phyloP scores from a whole-genome alignment of 2,888 invertebrate species.

The Heliconius ismenius region DNA sequence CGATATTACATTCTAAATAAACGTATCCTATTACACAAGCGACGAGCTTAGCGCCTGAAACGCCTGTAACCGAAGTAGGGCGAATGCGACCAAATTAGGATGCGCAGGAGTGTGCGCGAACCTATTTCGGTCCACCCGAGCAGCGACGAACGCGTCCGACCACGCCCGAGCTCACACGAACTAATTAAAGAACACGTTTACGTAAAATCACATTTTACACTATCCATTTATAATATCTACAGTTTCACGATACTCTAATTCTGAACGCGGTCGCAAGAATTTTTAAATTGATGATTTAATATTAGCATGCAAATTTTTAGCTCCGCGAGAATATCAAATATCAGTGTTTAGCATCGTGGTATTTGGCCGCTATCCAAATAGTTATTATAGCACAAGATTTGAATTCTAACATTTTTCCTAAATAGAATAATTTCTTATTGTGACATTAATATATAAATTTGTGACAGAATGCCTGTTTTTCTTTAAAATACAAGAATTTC shows the following conservation, averaged over 20 bases:
- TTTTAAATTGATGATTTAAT: constrained; percentile 16
- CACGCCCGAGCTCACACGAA: constrained; percentile 39
- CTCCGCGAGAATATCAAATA: constrained; percentile 61
- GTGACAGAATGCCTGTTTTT: neutral
- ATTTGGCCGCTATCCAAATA: constrained; percentile 65
- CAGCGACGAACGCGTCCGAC: constrained; percentile 52
- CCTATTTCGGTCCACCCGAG: constrained; percentile 73
- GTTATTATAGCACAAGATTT: constrained; percentile 52
- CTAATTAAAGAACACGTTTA: constrained; percentile 41
- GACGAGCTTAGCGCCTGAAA: constrained; percentile 50
- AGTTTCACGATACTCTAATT: neutral
- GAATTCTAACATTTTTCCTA: constrained; percentile 19
- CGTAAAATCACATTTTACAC: constrained; percentile 21
- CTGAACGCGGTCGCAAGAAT: constrained; percentile 1
- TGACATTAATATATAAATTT: neutral
- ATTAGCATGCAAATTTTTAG: constrained; percentile 20
- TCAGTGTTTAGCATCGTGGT: constrained; percentile 60
- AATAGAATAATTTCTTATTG: neutral
- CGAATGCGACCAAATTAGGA: constrained; percentile 83
- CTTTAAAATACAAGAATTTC: neutral
- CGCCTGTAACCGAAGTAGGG: constrained; percentile 65
- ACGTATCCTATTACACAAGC: constrained; percentile 43
- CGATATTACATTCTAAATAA: neutral
- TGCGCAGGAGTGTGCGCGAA: constrained; percentile 62
- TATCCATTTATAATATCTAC: constrained; percentile 16